Evolutionary conservation across 2,888 invertebrate species (phyloP), one percentile per base, ranked within the genome.

Genomic region (Pilophorus perplexus): DNA sequence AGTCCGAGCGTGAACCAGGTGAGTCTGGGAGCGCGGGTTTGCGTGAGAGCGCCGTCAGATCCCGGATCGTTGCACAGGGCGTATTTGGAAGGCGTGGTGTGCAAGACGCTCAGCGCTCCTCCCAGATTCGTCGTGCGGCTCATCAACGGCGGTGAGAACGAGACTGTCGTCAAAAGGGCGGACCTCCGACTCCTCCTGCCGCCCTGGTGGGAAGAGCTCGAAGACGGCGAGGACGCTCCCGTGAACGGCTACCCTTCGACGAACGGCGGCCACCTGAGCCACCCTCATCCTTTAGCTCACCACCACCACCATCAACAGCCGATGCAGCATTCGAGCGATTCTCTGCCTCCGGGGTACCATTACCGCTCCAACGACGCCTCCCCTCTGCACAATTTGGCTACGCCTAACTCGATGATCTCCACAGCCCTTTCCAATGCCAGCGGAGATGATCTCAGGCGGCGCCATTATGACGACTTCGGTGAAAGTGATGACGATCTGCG

Each of bases 191-290:
- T 98, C 23, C 80, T 96, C 71, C 94, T 96, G 14, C 98, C 97
- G 0, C 98, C 98, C 97, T 91, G 89, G 80, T 91, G 89, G 80
- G 98, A 97, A 74, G 97, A 98, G 79, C 78, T 97, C 16, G 68
- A 70, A 28, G 70, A 68, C 60, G 64, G 23, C 18, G 70, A 70
- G 8, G 67, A 64, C 1, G 50, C 28, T 1, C 48, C 55, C 18
- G 52, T 72, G 69, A 70, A 71, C 67, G 71, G 72, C 50, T 69
- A 71, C 64, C 48, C 71, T 16, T 60, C 54, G 6, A 22, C 55
- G 1, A 38, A 42, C 40, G 67, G 66, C 54, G 65, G 68, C 59
- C 66, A 70, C 38, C 75, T 75, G 33, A 71, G 75, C 33, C 77
- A 76, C 67, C 66, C 76, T 48, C 78, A 78, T 68, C 77, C 77